Evolutionary conservation across 2,797 vertebrate species (phyloP), one percentile per base, ranked within the genome.

Genomic region (Catamblyrhynchus diadema): DNA sequence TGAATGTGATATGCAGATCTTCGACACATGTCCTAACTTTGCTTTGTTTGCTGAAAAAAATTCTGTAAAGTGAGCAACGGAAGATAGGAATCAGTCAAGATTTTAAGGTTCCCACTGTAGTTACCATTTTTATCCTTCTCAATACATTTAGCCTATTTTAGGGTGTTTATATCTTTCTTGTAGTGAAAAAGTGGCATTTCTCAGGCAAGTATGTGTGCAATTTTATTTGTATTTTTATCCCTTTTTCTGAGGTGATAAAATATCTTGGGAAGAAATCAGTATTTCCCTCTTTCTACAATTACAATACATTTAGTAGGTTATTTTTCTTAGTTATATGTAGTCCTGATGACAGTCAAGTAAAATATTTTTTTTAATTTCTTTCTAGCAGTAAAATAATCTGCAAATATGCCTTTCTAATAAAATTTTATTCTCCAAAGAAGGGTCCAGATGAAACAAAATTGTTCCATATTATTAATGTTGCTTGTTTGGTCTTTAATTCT

Each of bases 391-490:
- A 87, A 80, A 81, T 28, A 48, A 45, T 7, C 23, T 83, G 50
- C 8, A 65, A 57, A 42, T 25, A 33, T 32, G 5, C 3, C 10
- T 54, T 92, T 69, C 32, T n/a, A 25, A 6, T 56, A 62, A 37
- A 56, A 66, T n/a, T 56, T 57, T 1, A 14, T 72, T 60, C n/a
- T 75, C 30, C 14, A 44, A 32, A 60, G 28, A 14, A 13, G 1
- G 1, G 1, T 10, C 1, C 2, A 37, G 3, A 10, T 50, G 19
- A 32, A 6, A 5, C 2, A 8, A 1, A 3, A 19, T 5, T 64
- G 2, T 4, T 57, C 74, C 22, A 22, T 81, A 41, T 41, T 37
- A 30, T 1, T 57, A 18, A 27, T 30, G 25, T 44, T n/a, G n/a
- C 14, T 67, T 64, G 5, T 28, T 84, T 81, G 9, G 6, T 53